phyloP scores from a whole-genome alignment of 1,140 invertebrate genomes.

The Condylostylus longicornis region DNA sequence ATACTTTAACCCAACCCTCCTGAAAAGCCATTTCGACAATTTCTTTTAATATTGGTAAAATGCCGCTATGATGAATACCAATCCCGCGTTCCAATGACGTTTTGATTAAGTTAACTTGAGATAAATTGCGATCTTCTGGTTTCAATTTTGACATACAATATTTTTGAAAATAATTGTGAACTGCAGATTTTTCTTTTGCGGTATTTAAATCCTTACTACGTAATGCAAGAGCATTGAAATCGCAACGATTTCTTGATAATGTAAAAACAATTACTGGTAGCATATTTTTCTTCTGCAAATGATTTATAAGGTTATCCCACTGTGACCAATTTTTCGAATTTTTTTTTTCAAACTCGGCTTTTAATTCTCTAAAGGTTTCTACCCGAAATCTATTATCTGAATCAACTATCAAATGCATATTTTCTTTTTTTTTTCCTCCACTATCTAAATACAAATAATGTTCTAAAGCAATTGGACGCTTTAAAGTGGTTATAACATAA shows the following conservation, averaged over 20 bases:
- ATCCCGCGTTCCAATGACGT: slow-evolving; percentile 75
- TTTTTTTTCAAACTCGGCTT: slow-evolving; percentile 47
- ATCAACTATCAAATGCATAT: slow-evolving; percentile 75
- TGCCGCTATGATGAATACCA: slow-evolving; percentile 94
- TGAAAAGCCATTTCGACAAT: slow-evolving; percentile 96
- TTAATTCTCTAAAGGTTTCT: slow-evolving; percentile 53
- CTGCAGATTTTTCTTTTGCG: slow-evolving; percentile 63
- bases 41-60: slow-evolving; percentile 93
- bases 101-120: slow-evolving; percentile 69
- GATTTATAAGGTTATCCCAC: slow-evolving; percentile 71
- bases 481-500: slow-evolving; percentile 85
- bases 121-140: slow-evolving; percentile 68
- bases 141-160: slow-evolving; percentile 70
- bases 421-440: slow-evolving; percentile 63
- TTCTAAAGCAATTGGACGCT: slow-evolving; percentile 88
- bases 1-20: slow-evolving; percentile 69
- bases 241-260: slow-evolving; percentile 73
- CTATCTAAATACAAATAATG: slow-evolving; percentile 83
- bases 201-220: slow-evolving; percentile 68
- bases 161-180: slow-evolving; percentile 64
- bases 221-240: slow-evolving; percentile 57
- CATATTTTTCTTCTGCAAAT: slow-evolving; percentile 62
- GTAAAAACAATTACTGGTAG: slow-evolving; percentile 90
- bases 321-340: slow-evolving; percentile 27
- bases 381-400: slow-evolving; percentile 51